These are phyloP conservation scores for Anoplopoma fimbria DNA, from an alignment of 2,113 vertebrate species.

Conservation along the genomic window DNA sequence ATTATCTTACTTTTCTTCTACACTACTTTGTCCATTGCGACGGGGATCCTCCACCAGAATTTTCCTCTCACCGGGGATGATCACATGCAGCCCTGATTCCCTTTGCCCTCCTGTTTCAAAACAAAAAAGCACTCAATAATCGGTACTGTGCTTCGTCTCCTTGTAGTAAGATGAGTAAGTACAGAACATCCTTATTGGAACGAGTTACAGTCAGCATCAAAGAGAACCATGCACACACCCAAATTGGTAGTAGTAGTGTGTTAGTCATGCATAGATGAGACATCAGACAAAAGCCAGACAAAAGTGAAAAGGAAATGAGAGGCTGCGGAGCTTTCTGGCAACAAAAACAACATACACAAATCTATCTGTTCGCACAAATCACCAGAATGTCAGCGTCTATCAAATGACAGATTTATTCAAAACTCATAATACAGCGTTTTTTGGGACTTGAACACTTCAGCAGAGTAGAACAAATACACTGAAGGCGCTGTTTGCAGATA, in stretches of 20 bases:
- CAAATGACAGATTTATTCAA: slow-evolving; percentile 99
- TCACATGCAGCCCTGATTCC: slow-evolving; percentile 91
- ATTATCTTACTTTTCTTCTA: slow-evolving; percentile 93
- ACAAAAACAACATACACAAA: not conserved
- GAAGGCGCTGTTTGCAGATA: slow-evolving; percentile 84
- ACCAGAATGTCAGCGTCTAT: slow-evolving; percentile 82
- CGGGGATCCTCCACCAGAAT: slow-evolving; percentile 91
- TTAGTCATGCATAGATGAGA: slow-evolving; percentile 72
- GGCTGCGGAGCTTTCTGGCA: not conserved
- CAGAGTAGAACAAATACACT: slow-evolving; percentile 90
- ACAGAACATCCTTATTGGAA: slow-evolving; percentile 25
- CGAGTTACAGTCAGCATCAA: slow-evolving; percentile 8
- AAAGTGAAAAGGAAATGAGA: slow-evolving; percentile 36
- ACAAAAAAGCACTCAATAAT: slow-evolving; percentile 71
- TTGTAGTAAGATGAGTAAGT: not conserved
- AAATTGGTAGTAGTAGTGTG: slow-evolving; percentile 17
- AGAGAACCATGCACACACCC: slow-evolving; percentile 24
- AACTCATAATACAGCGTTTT: slow-evolving; percentile 95
- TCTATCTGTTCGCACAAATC: slow-evolving; percentile 50
- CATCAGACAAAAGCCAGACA: slow-evolving; percentile 28
- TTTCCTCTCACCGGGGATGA: slow-evolving; percentile 93
- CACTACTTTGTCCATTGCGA: slow-evolving; percentile 93
- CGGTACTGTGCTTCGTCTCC: slow-evolving; percentile 40
- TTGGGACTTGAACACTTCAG: slow-evolving; percentile 84
- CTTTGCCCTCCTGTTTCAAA: slow-evolving; percentile 88